Conservation (phyloP, 2,113 vertebrate genomes). For the Brienomyrus brachyistius region DNA sequence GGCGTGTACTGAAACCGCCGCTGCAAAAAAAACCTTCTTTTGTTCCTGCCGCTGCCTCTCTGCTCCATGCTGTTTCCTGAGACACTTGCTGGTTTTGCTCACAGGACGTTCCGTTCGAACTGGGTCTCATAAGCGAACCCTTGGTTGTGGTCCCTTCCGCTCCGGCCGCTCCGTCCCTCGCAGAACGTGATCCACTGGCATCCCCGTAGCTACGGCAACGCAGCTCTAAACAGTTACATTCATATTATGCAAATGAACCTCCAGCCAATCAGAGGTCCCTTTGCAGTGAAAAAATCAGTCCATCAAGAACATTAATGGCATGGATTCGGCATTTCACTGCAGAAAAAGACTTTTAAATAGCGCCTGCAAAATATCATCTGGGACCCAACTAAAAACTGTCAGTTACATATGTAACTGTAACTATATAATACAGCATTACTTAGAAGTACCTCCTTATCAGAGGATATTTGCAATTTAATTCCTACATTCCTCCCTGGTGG, state of each 20-base stretch:
- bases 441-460: background rate
- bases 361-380: background rate
- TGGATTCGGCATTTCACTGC: background rate
- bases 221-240: background rate
- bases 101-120: background rate
- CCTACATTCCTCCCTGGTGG: background rate
- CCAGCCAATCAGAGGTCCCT: background rate
- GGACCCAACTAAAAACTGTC: background rate
- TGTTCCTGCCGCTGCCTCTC: background rate
- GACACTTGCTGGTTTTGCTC: background rate
- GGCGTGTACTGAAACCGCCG: background rate
- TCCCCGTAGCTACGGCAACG: background rate
- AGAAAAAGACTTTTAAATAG: background rate
- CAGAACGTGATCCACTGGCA: background rate
- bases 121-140: background rate
- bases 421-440: background rate
- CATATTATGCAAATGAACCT: background rate
- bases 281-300: background rate
- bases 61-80: background rate
- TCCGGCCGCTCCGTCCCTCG: background rate
- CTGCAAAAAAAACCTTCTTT: background rate
- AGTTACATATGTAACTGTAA: background rate
- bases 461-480: background rate
- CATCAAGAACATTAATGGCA: background rate
- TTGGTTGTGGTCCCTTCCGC: background rate